A percentile compares a stretch with the other conserved stretches of the same genome.
Evolutionary conservation across 2,113 vertebrate species (phyloP).

Genomic region (Xenopus borealis): DNA sequence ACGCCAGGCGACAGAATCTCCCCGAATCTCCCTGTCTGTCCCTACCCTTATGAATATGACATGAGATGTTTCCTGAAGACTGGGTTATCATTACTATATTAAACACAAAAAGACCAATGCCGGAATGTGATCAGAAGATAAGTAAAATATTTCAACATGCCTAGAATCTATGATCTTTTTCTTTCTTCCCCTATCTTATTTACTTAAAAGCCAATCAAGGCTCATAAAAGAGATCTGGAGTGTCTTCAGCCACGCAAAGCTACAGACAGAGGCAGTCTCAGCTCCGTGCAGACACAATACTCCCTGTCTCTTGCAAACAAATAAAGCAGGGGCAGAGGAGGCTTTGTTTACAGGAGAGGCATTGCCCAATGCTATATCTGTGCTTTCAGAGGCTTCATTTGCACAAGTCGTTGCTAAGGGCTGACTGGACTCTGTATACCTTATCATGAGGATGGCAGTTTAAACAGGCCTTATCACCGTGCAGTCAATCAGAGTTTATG

Average conservation of each 20-base stretch:
- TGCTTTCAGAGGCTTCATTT: conserved; percentile 47
- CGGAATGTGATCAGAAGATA: too few species aligned
- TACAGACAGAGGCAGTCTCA: background rate
- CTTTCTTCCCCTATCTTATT: background rate
- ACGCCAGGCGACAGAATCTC: too few species aligned
- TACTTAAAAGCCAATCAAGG: background rate
- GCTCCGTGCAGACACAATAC: background rate
- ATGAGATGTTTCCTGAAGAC: too few species aligned
- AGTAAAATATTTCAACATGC: too few species aligned
- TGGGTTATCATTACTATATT: too few species aligned
- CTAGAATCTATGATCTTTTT: too few species aligned
- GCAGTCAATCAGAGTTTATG: conserved; percentile 98
- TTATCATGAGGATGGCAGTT: conserved; percentile 91
- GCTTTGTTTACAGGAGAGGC: conserved; percentile 18
- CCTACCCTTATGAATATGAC: too few species aligned
- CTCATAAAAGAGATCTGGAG: background rate
- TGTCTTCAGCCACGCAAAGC: background rate
- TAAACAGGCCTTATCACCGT: conserved; percentile 97
- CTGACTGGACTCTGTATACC: conserved; percentile 58
- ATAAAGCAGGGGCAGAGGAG: conserved; percentile 2
- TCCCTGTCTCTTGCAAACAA: background rate
- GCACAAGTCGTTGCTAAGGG: conserved; percentile 56
- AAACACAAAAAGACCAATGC: too few species aligned
- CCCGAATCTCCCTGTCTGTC: too few species aligned
- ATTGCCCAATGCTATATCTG: conserved; percentile 27